phyloP scores from a whole-genome alignment of 2,797 vertebrate species.

The Gadopsis marmoratus region DNA sequence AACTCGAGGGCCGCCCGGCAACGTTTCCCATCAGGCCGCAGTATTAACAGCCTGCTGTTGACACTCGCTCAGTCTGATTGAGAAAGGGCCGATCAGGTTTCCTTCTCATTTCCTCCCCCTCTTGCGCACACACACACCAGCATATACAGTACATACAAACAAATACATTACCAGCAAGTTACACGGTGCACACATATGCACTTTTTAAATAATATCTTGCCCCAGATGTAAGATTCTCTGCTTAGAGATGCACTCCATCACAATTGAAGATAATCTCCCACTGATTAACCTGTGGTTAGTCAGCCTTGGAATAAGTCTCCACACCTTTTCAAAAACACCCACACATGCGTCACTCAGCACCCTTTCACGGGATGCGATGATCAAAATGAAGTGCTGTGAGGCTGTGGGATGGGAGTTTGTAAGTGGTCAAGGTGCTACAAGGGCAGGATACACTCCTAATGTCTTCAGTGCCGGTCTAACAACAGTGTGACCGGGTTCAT shows the following conservation, averaged over 20 bases:
- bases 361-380: slow-evolving; percentile 11
- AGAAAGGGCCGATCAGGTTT: slow-evolving; percentile 62
- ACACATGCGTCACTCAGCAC: slow-evolving; percentile 10
- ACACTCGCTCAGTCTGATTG: slow-evolving; percentile 75
- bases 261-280: background rate
- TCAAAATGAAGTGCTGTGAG: slow-evolving; percentile 10
- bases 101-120: slow-evolving; percentile 58
- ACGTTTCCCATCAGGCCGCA: slow-evolving; percentile 85
- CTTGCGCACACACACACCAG: slow-evolving; percentile 13
- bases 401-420: slow-evolving; percentile 1
- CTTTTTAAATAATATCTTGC: slow-evolving; percentile 14
- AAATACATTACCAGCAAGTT: slow-evolving; percentile 29
- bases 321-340: slow-evolving; percentile 12
- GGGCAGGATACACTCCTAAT: slow-evolving; percentile 18
- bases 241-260: background rate
- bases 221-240: background rate
- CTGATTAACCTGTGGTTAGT: slow-evolving; percentile 33
- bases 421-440: slow-evolving; percentile 12
- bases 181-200: background rate
- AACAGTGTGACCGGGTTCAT: slow-evolving; percentile 12
- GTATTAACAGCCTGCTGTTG: slow-evolving; percentile 83
- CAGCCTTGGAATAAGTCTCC: slow-evolving; percentile 16
- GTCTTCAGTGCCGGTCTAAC: background rate
- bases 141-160: slow-evolving; percentile 37
- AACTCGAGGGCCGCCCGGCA: slow-evolving; percentile 72